Evolutionary conservation across 1,140 invertebrate species (phyloP).

Genomic region (Teleopsis dalmanni): DNA sequence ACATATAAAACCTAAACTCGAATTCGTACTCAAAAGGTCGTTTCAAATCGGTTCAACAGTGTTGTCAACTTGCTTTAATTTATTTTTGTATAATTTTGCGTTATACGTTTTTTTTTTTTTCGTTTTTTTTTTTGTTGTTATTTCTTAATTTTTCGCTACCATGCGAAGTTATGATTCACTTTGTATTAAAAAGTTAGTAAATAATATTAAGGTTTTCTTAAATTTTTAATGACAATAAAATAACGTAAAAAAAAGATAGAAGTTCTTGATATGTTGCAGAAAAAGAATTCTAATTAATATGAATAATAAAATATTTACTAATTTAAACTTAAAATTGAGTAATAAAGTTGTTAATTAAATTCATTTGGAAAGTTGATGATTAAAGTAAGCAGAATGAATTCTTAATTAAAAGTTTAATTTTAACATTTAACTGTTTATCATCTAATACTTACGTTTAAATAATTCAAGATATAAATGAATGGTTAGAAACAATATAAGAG

Average conservation of each 20-base stretch:
- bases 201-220: no score
- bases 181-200: no score
- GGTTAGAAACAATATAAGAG: no score
- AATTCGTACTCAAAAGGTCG: conserved; percentile 45
- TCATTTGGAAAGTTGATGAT: background rate
- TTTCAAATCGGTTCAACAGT: conserved; percentile 41
- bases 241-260: no score
- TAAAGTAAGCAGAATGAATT: background rate
- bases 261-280: no score
- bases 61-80: conserved; percentile 25
- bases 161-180: background rate
- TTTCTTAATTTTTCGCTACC: background rate
- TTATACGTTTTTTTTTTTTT: background rate
- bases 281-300: no score
- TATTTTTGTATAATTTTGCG: no score
- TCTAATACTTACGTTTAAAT: no score
- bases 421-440: no score
- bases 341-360: background rate
- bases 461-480: no score
- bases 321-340: background rate
- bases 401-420: background rate
- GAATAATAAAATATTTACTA: background rate
- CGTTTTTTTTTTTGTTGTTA: background rate
- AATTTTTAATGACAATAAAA: no score
- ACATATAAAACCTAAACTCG: conserved; percentile 17